Evolutionary conservation across 2,113 vertebrate species (phyloP).

Genomic region (Neogale vison): DNA sequence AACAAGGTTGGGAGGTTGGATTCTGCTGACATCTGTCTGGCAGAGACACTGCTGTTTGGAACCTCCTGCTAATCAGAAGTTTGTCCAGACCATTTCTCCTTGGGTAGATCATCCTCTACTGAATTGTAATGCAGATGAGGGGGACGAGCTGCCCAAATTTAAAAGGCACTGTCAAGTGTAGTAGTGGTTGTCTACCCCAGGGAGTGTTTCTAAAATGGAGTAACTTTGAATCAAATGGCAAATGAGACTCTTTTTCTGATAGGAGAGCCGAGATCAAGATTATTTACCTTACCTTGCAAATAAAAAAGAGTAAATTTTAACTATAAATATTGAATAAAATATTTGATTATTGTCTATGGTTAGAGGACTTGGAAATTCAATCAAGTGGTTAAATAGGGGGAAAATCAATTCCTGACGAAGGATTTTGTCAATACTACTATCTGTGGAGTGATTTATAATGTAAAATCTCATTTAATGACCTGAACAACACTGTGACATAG

Average conservation of each 20-base stretch:
- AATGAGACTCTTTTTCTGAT: background rate
- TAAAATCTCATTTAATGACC: background rate
- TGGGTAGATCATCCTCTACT: background rate
- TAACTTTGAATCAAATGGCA: slow-evolving; percentile 27
- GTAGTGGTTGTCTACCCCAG: background rate
- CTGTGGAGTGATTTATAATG: background rate
- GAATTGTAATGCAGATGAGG: slow-evolving; percentile 53
- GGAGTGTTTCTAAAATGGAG: slow-evolving; percentile 36
- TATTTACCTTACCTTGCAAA: background rate
- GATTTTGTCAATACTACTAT: background rate
- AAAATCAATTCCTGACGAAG: background rate
- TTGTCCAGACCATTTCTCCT: slow-evolving; percentile 41
- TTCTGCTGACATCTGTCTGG: slow-evolving; percentile 57
- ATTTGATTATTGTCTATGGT: background rate
- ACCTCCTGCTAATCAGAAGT: slow-evolving; percentile 62
- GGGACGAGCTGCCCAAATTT: slow-evolving; percentile 24
- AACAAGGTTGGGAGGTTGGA: slow-evolving; percentile 9
- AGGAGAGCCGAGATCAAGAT: background rate
- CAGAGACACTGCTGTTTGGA: slow-evolving; percentile 46
- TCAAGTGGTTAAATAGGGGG: background rate
- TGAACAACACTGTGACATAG: background rate
- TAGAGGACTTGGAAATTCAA: slow-evolving; percentile 3
- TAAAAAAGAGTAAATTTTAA: background rate
- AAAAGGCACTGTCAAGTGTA: slow-evolving; percentile 47
- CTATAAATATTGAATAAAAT: background rate